Base-by-base conservation (phyloP, 2,113 vertebrate genomes). In the Gopherus evgoodei region DNA sequence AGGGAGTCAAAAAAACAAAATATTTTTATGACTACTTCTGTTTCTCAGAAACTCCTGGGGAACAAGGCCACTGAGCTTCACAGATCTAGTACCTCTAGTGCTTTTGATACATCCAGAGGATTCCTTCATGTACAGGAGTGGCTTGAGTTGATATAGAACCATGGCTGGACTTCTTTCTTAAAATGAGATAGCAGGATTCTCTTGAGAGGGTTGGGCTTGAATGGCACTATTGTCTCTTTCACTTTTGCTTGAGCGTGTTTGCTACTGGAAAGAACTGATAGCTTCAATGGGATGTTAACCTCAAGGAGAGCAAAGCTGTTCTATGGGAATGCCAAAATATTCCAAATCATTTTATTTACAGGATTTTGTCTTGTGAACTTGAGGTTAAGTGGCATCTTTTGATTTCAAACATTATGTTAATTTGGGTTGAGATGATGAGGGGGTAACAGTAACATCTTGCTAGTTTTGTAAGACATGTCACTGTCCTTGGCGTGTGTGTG, bases 1-100 rank as follows among this genome's bases (percentile, higher is more conserved):
- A 44, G 42, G 38, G 24, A 6, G 3, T 53, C 35, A 89, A 54
- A 6, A 14, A 83, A 1, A 0, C 2, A 1, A 19, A 42, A 1
- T 13, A 6, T 72, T 83, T 83, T 93, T 91, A 42, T 62, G 31
- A 29, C 50, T 49, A 38, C 1, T 19, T 87, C 35, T 0, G 38
- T 13, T 2, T 31, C 10, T 42, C n/a, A 65, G 22, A 47, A 80
- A 21, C 38, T 2, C 42, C 22, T 47, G 75, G 75, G 3, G 6
- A 38, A 11, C 52, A 44, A 49, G 1, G 2, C 72, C 49, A 62
- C 83, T 85, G 35, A 86, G 11, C 16, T 53, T 81, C 5, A 75
- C 57, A 47, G 10, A 11, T 22, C 27, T 16, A 76, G 3, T 59
- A 5, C 11, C 22, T 91, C 47, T 49, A 49, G 47, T 49, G 8